Evolutionary conservation across 2,797 vertebrate species (phyloP), one percentile per base, ranked within the genome.

Genomic region (Euphonia xanthogaster): DNA sequence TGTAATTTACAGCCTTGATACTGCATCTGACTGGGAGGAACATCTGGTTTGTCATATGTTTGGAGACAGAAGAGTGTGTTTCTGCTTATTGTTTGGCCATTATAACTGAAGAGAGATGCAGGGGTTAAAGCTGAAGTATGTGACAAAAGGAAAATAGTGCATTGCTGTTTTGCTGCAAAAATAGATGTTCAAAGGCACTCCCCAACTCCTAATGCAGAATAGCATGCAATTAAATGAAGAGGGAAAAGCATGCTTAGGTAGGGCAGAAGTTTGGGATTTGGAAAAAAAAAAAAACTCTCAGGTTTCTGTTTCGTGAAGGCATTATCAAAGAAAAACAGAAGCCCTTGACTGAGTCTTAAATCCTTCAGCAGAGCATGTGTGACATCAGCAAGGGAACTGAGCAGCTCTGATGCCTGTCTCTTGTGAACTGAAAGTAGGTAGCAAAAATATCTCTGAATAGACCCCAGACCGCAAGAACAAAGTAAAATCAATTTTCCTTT

Each of bases 21-120:
- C 55, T 76, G 82, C 33, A 40, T 63, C 70, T 95, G 74, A 35
- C 79, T 83, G 51, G 28, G 55, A 84, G 62, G 35, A 83, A 93
- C 92, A 96, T 91, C 76, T 94, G 85, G 53, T 76, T 93, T 85
- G n/a, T 93, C 76, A 35, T 91, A 78, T 97, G 66, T 71, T 60
- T 85, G 33, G 45, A 88, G 62, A 40, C 60, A 76, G 50, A 95
- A 88, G 63, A 44, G 50, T 74, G 42, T 75, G 78, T 57, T 91
- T 78, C 35, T 87, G 33, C 28, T 81, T 79, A 60, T 63, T 88
- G 28, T 90, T 92, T 95, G 92, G 58, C 65, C 44, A 62, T 39
- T 84, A 61, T 53, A 53, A 58, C 33, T 86, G 62, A 22, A 75
- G 35, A 86, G 85, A 79, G 40, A 57, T 66, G 54, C 62, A 89